phyloP scores from a whole-genome alignment of 2,113 vertebrate genomes.

The Myotis brandtii region DNA sequence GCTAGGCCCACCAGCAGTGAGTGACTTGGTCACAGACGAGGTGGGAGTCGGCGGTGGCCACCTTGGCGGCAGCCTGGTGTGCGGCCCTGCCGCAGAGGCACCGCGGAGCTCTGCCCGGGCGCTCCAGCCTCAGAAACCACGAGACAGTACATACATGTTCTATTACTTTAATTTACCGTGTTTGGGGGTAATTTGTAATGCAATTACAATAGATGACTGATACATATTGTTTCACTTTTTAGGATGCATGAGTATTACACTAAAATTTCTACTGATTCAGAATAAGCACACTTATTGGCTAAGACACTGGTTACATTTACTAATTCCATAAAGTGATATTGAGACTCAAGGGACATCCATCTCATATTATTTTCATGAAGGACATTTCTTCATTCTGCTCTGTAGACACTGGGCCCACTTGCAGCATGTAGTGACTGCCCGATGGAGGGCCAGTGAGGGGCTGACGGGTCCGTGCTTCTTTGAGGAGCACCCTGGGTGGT shows the following conservation, averaged over 20 bases:
- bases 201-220: neutral
- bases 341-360: neutral
- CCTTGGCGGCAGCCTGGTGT: neutral
- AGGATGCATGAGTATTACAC: neutral
- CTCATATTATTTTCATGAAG: neutral
- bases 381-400: neutral
- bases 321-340: neutral
- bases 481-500: neutral
- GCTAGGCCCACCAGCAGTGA: neutral
- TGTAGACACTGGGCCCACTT: neutral
- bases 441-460: neutral
- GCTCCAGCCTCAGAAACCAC: neutral
- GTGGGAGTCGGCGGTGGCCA: neutral
- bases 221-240: neutral
- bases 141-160: neutral
- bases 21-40: neutral
- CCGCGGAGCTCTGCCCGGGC: neutral
- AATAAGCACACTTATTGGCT: neutral
- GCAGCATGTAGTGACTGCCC: neutral
- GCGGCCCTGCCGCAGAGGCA: neutral
- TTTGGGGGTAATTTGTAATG: neutral
- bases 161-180: neutral
- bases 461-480: neutral
- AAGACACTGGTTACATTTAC: neutral
- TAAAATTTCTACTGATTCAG: conserved; percentile 4